Evolutionary conservation across 92 coral and sea anemone genomes (phyloP), one percentile per base, ranked within the genome.

Genomic region (Zoanthus solanderi): DNA sequence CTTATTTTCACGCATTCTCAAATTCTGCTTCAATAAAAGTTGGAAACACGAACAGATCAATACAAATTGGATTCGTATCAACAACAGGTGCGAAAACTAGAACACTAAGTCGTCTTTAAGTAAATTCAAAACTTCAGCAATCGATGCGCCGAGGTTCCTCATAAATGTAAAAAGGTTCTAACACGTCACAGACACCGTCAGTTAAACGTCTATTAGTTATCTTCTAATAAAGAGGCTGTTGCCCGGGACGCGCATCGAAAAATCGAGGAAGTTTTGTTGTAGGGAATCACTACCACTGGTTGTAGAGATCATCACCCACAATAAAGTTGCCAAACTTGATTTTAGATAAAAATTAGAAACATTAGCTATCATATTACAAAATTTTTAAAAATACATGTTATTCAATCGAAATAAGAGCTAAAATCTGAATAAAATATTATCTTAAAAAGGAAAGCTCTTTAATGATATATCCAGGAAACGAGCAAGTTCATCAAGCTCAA

Each of bases 401-500:
- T 17, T 15, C 63, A 46, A 45, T 69, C 37, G 2, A 45, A 57
- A 79, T 15, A 81, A 6, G 5, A 60, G 75, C 73, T n/a, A 7
- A 11, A 66, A 66, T 46, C 6, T 81, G 44, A 81, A 46, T 2
- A 67, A 46, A 66, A n/a, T 23, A 7, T 77, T 76, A 28, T 28
- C 15, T 4, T 4, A 44, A 60, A 60, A 50, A 81, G 6, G 57
- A 79, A 79, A n/a, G 53, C 50, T 81, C 45, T 30, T 45, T 66
- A 66, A 81, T 67, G 65, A 63, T 46, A 23, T 28, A 46, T 71
- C 75, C n/a, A 5, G 71, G 60, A 81, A 78, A 68, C 63, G 66
- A 81, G n/a, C 47, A 60, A 65, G 85, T 81, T 81, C 50, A 65
- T 81, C 85, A 81, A 63, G 75, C 85, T 42, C 45, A 81, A 81